Conservation (phyloP, 2,888 invertebrate species). For the Drosophila helvetica region DNA sequence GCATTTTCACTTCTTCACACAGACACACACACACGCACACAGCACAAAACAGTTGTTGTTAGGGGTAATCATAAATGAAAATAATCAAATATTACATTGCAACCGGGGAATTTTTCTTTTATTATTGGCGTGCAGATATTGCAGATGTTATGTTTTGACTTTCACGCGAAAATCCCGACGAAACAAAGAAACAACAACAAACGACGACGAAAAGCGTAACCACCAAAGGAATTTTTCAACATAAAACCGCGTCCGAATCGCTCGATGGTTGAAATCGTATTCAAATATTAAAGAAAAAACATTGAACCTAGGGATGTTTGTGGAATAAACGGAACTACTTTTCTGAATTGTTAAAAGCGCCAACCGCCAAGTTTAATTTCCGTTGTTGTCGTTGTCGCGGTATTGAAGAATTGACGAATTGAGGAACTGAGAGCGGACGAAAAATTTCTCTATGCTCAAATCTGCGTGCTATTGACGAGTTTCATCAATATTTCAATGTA, state of each 20-base stretch:
- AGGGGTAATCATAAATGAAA: constrained; percentile 53
- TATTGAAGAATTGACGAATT: too few relatives aligned
- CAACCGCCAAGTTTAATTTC: background rate
- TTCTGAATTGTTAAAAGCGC: background rate
- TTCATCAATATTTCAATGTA: too few relatives aligned
- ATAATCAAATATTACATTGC: constrained; percentile 55
- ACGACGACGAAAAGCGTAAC: constrained; percentile 46
- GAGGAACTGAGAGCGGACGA: too few relatives aligned
- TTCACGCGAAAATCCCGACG: constrained; percentile 50
- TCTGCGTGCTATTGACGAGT: too few relatives aligned
- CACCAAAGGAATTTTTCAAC: constrained; percentile 60
- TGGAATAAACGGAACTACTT: background rate
- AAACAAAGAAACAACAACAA: constrained; percentile 59
- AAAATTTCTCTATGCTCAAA: too few relatives aligned
- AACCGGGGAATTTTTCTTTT: constrained; percentile 32
- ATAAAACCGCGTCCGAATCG: constrained; percentile 39
- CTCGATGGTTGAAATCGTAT: constrained; percentile 16
- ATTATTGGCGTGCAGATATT: constrained; percentile 9
- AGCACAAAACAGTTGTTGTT: constrained; percentile 14
- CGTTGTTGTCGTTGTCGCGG: background rate
- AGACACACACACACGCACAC: constrained; percentile 19
- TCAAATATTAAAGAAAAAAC: constrained; percentile 6
- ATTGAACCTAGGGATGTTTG: background rate
- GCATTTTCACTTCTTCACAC: constrained; percentile 67
- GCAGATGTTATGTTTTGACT: constrained; percentile 50